Evolutionary conservation across 1,140 invertebrate species (phyloP).

Genomic region (Panagrolaimus sp.): DNA sequence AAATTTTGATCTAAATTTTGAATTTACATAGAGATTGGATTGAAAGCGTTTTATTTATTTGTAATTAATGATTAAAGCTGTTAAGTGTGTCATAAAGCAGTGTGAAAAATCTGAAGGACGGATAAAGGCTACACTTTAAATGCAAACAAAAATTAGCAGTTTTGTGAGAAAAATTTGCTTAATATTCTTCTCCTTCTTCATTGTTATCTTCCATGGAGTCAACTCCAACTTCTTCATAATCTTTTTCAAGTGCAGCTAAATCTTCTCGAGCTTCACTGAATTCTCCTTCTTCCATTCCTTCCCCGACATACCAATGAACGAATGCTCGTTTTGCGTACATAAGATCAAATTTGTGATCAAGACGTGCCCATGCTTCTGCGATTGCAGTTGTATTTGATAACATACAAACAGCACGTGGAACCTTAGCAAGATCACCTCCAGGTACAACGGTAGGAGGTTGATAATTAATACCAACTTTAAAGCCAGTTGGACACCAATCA

Average conservation of each 20-base stretch:
- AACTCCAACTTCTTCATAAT: conserved; percentile 39
- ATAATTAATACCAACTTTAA: conserved; percentile 71
- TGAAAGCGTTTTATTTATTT: too few relatives aligned
- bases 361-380: conserved; percentile 68
- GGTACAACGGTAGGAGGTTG: conserved; percentile 77
- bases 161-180: neutral
- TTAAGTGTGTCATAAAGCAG: too few relatives aligned
- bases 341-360: conserved; percentile 66
- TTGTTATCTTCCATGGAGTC: conserved; percentile 26
- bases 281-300: conserved; percentile 54
- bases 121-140: neutral
- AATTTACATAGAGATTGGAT: too few relatives aligned
- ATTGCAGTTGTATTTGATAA: conserved; percentile 73
- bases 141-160: neutral
- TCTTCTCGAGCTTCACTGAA: conserved; percentile 55
- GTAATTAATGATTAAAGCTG: too few relatives aligned
- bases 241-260: conserved; percentile 41
- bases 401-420: conserved; percentile 78
- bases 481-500: conserved; percentile 82
- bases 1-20: too few relatives aligned
- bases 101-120: too few relatives aligned
- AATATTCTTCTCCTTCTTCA: conserved; percentile 30
- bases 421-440: conserved; percentile 76
- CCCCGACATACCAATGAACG: conserved; percentile 63
- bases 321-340: conserved; percentile 69